Evolutionary conservation across 64 coral and sea anemone species (phyloP), one percentile per base, ranked within the genome.

Genomic region (Trachythela sp.): DNA sequence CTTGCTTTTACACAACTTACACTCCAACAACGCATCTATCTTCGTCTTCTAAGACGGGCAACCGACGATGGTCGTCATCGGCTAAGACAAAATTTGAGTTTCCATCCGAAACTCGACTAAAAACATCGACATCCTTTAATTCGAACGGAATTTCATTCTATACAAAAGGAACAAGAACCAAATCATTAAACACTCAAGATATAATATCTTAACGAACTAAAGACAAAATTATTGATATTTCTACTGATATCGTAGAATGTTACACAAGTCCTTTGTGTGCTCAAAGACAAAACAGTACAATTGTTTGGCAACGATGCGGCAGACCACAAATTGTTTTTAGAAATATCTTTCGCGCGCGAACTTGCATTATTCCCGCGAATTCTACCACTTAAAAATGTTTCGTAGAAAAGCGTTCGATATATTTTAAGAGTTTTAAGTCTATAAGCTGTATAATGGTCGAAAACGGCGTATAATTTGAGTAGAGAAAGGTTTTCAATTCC

Each of bases 91-190:
- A 37, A 37, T 35, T 35, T 8, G 75, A 15, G 35, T 80, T 15
- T 6, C 30, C 33, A 0, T 80, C 75, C 2, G 75, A 80, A 9
- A 18, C 37, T 0, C 33, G 26, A 37, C 33, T n/a, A 80, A 80
- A 80, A 5, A 80, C 20, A 80, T 80, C 37, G 2, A 80, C 75
- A 38, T 80, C 75, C 33, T 36, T 15, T 8, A 80, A 36, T 17
- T 80, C 75, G 30, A 80, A 80, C 9, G 75, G 75, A 1, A 80
- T 80, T 30, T 80, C 75, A 10, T 80, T 80, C 75, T 80, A 80
- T 4, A 35, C 13, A 80, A 35, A 4, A 15, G 2, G 37, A 20
- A 80, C n/a, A 27, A 72, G n/a, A 22, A 24, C 29, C 24, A 27
- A n/a, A n/a, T n/a, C n/a, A n/a, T n/a, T n/a, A n/a, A n/a, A n/a